Evolutionary conservation across 2,888 invertebrate species (phyloP), one percentile per base, ranked within the genome.

Genomic region (Pheosia tremula): DNA sequence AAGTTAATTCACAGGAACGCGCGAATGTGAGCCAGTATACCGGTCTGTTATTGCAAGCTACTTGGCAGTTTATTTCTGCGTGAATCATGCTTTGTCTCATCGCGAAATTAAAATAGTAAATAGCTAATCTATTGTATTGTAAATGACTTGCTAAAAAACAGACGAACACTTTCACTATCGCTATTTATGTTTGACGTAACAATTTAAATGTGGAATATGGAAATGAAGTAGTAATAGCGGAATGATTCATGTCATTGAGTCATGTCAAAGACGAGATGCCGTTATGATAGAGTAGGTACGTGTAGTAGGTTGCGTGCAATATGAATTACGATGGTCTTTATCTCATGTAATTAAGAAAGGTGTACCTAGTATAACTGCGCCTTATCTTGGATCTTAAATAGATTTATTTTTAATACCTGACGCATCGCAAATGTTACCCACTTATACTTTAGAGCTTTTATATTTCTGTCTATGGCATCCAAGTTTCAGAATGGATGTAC

Each of bases 1-100:
- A 79, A 83, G 84, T 83, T 87, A 91, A 90, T 92, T 93, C 84
- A 88, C 93, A 81, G 75, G 85, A 83, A 86, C 79, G 84, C 91
- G 93, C 85, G 89, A 93, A 92, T 89, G 78, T 81, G 80, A 75
- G 79, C 79, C 73, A 77, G 80, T 74, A 74, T 75, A 63, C 63
- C 64, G 60, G 60, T 76, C 10, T 69, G 80, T 80, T 82, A 79
- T 82, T 81, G 75, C 81, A 81, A 79, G 78, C 76, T 78, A 79
- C 75, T 69, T 71, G 13, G 56, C 59, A 53, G 64, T 63, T 60
- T 59, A 69, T 64, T 58, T 49, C 41, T 62, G 73, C 68, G 74
- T 83, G 82, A 83, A 77, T 84, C 83, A 82, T 75, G 72, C 78
- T 79, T 80, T 79, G 78, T 82, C 76, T 80, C 67, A 56, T 66